Conservation (phyloP, 1,140 invertebrate species). For the Eciton burchellii region DNA sequence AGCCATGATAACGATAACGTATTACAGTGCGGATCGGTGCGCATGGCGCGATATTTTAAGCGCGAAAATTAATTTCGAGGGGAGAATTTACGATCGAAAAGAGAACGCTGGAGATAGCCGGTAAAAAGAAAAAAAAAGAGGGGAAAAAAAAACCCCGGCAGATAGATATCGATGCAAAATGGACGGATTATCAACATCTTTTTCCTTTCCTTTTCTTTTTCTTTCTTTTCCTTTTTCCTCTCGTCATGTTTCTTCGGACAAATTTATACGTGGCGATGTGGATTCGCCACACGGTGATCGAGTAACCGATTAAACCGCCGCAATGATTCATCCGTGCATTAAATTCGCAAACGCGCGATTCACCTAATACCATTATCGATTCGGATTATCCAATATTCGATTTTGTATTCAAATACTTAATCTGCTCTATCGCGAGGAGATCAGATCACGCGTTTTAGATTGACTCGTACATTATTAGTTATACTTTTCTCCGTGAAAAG, state of each 20-base stretch:
- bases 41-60: slow-evolving; percentile 15
- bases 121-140: too few species aligned
- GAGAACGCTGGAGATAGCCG: not conserved
- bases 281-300: too few species aligned
- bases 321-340: slow-evolving; percentile 1
- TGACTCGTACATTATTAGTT: slow-evolving; percentile 13
- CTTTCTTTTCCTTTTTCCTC: too few species aligned
- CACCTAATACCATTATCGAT: too few species aligned
- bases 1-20: slow-evolving; percentile 16
- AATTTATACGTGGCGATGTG: slow-evolving; percentile 38
- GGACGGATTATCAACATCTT: not conserved
- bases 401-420: not conserved
- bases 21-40: slow-evolving; percentile 2
- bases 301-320: not conserved
- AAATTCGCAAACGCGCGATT: not conserved
- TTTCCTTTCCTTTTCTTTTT: too few species aligned
- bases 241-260: not conserved
- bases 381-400: slow-evolving; percentile 23
- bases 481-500: not conserved
- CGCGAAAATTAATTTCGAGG: slow-evolving; percentile 18
- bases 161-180: slow-evolving; percentile 19
- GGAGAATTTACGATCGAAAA: slow-evolving; percentile 25
- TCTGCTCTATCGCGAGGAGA: too few species aligned
- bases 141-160: not conserved
- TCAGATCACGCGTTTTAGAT: not conserved